Percentiles rank a stretch among this genome's conserved stretches.
These are phyloP conservation scores for Phasianus colchicus DNA, from an alignment of 2,113 vertebrate genomes.

Conservation along the genomic window DNA sequence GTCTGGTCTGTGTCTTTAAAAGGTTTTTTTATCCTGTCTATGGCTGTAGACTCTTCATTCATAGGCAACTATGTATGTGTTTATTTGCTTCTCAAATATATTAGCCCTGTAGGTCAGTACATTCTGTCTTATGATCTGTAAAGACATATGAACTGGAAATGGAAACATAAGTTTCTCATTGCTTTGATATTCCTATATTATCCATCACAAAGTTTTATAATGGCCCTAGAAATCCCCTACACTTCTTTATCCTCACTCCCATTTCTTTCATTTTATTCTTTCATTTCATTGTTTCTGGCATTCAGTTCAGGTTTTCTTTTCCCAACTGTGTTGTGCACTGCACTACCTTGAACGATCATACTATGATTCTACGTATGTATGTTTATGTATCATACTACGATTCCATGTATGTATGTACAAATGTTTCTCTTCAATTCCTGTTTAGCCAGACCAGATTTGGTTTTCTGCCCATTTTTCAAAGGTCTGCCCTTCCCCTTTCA, in stretches of 20 bases:
- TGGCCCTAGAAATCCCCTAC: neutral
- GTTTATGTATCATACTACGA: neutral
- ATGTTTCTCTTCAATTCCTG: neutral
- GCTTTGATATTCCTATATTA: neutral
- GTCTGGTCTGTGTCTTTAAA: neutral
- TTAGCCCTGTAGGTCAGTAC: neutral
- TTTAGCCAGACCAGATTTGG: neutral
- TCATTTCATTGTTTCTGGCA: neutral
- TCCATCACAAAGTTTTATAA: neutral
- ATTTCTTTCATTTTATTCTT: neutral
- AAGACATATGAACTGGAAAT: neutral
- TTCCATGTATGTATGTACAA: too few relatives aligned
- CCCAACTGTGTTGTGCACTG: neutral
- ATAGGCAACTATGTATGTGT: neutral
- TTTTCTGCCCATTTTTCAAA: neutral
- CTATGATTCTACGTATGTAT: too few relatives aligned
- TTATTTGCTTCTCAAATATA: conserved; percentile 30
- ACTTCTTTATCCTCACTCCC: neutral
- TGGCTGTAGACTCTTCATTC: conserved; percentile 27
- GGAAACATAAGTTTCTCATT: neutral
- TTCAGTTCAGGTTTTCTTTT: neutral
- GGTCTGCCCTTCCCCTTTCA: neutral
- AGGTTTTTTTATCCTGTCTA: neutral
- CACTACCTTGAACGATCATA: neutral
- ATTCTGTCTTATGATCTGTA: neutral